Evolutionary conservation across 2,888 invertebrate genomes (phyloP).

Genomic region (Drosophila vallismaia): DNA sequence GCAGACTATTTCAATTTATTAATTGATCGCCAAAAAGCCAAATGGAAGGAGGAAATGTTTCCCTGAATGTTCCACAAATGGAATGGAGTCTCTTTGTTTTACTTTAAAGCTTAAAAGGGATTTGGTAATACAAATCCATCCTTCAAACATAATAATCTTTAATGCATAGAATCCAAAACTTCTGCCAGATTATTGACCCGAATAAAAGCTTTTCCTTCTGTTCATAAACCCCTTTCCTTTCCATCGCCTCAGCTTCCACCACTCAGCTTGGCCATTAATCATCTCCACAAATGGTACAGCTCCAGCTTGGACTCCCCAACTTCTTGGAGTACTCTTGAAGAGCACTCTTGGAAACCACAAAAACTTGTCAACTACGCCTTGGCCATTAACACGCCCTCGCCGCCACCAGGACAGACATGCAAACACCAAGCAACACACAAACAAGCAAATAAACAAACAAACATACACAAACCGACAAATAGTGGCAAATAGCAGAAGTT

Average conservation of each 20-base stretch:
- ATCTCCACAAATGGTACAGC: constrained; percentile 58
- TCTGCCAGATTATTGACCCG: constrained; percentile 1
- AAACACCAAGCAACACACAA: constrained; percentile 14
- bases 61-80: not conserved
- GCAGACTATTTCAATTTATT: constrained; percentile 58
- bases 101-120: not conserved
- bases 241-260: not conserved
- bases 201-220: not conserved
- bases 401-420: constrained; percentile 9
- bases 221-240: not conserved
- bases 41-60: not conserved
- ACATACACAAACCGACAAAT: constrained; percentile 31
- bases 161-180: not conserved
- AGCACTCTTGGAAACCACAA: constrained; percentile 63
- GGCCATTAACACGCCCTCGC: constrained; percentile 73
- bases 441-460: constrained; percentile 47
- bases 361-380: constrained; percentile 75
- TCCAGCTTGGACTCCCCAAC: constrained; percentile 28
- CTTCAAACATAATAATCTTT: no score
- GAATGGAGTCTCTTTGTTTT: not conserved
- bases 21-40: constrained; percentile 26
- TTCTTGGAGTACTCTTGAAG: constrained; percentile 32
- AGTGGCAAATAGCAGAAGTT: constrained; percentile 32
- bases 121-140: no score
- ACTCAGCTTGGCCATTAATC: constrained; percentile 55